Conservation (phyloP, 2,113 vertebrate genomes). For the Rhabdornis inornatus region DNA sequence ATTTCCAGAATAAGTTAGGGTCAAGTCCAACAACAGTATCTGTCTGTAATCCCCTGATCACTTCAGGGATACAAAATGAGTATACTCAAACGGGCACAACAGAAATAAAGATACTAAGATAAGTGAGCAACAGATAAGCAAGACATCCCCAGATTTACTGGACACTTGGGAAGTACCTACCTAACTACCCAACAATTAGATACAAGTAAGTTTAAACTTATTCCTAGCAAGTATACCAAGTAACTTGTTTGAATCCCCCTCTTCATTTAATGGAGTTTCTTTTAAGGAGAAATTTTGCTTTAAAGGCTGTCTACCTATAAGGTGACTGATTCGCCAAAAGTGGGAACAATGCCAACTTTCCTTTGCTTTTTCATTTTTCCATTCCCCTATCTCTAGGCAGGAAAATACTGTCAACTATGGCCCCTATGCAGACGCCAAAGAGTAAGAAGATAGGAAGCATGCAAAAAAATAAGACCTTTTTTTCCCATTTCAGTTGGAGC, state of each 20-base stretch:
- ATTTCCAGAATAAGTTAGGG: not conserved
- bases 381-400: not conserved
- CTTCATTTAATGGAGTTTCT: not conserved
- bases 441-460: not conserved
- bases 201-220: not conserved
- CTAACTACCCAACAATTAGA: not conserved
- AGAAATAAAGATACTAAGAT: not conserved
- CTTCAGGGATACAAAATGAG: not conserved
- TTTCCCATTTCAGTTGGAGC: not conserved
- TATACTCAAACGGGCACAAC: not conserved
- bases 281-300: not conserved
- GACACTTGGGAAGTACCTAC: not conserved
- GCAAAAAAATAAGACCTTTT: not conserved
- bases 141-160: rapidly evolving
- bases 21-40: not conserved
- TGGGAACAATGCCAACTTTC: not conserved
- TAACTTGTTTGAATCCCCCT: not conserved
- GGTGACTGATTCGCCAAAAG: not conserved
- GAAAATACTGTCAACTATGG: not conserved
- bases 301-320: not conserved
- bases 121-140: not conserved
- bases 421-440: not conserved
- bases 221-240: not conserved
- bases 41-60: not conserved
- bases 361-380: not conserved